A percentile compares a stretch with the other conserved stretches of the same genome.
Evolutionary conservation across 2,888 invertebrate genomes (phyloP).

Genomic region (Cenopis cana): DNA sequence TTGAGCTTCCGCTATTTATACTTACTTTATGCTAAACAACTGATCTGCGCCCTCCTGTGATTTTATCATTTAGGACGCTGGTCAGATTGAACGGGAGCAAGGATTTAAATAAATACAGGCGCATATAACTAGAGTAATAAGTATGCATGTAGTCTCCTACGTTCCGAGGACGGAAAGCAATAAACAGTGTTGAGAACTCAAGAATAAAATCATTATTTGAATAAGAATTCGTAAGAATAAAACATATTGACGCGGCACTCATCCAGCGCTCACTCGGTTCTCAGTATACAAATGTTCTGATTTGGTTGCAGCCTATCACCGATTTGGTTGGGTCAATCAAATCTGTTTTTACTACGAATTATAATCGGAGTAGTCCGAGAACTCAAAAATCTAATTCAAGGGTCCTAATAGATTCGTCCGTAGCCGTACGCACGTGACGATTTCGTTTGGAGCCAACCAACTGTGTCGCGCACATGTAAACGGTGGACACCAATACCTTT

Average conservation of each 20-base stretch:
- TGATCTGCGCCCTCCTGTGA: not conserved
- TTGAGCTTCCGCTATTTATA: not conserved
- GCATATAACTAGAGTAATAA: conserved; percentile 4
- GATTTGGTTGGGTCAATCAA: not conserved
- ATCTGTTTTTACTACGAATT: not conserved
- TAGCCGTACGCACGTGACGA: not conserved
- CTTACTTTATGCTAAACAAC: not conserved
- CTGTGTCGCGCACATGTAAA: not conserved
- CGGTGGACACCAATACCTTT: not conserved
- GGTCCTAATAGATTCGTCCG: not conserved
- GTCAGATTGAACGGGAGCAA: conserved; percentile 9
- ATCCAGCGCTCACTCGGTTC: not conserved
- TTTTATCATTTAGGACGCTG: not conserved
- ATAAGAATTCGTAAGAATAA: too few relatives aligned
- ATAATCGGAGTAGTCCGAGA: not conserved
- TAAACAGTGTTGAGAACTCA: too few relatives aligned
- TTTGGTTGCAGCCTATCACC: not conserved
- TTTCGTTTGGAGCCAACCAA: not conserved
- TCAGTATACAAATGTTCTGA: not conserved
- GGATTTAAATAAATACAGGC: conserved; percentile 15
- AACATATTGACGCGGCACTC: too few relatives aligned
- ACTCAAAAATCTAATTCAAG: not conserved
- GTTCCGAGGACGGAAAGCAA: not conserved
- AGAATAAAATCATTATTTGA: too few relatives aligned
- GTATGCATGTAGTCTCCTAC: conserved; percentile 1